Evolutionary conservation across 2,113 vertebrate genomes (phyloP), one percentile per base, ranked within the genome.

Genomic region (Hystrix cristata): DNA sequence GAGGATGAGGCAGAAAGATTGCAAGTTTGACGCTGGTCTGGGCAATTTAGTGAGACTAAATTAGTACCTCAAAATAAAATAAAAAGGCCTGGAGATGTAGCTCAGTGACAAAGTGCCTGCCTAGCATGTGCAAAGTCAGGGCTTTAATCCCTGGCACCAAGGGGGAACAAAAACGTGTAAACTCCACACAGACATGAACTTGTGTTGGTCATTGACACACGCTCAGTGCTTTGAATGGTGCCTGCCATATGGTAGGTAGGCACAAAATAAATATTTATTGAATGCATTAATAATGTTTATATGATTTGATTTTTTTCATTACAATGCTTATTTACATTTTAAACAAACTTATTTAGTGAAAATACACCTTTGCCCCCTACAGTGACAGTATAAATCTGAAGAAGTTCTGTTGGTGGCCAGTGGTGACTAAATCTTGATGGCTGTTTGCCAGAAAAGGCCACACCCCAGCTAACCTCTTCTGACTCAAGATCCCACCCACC

Each of bases 181-280:
- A 23, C 69, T 71, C 69, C 69, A 38, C 21, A 18, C 38, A 74
- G 43, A 74, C 71, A 74, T 21, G 38, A 74, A 74, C 38, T 74
- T 74, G 43, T 25, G 43, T 13, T 74, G 71, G 71, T 46, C 43
- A 74, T 43, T 13, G 38, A 74, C 71, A 74, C 23, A 46, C 21
- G 23, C 71, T 74, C 43, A 5, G 21, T 38, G 38, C 21, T 74
- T 74, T 74, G 71, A 74, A 74, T 74, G 38, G 71, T 74, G 71
- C 71, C 67, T 38, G 18, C n/a, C 71, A 46, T 46, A 74, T 0
- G 4, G 21, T 19, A 84, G 55, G n/a, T 19, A 84, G 55, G 46
- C 14, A 65, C 25, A 79, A 46, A 76, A 90, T 60, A 95, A 59
- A 76, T 60, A 86, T 81, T 76, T 97, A 62, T 86, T 57, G 38